phyloP scores from a whole-genome alignment of 1,140 invertebrate genomes.

The Leptoteleia sp. region DNA sequence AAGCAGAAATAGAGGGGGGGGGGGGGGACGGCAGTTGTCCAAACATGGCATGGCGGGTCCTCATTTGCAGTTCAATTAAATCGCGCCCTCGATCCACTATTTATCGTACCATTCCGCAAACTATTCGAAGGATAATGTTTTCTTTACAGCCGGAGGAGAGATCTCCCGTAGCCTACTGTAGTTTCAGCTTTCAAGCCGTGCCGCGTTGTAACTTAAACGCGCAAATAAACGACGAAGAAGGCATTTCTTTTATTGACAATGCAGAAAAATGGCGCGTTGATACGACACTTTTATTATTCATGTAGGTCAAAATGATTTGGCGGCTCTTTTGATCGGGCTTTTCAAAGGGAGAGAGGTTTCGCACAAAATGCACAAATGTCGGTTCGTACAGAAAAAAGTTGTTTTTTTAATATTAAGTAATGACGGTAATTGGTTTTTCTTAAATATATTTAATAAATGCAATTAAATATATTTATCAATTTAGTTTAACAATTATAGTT shows the following conservation, averaged over 20 bases:
- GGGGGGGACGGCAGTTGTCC: no score
- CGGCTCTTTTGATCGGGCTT: background rate
- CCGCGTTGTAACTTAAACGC: background rate
- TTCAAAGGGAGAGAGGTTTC: no score
- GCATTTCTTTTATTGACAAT: background rate
- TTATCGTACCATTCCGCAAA: slow-evolving; percentile 14
- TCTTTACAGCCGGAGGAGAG: slow-evolving; percentile 9
- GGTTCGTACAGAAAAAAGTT: no score
- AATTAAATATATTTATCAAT: no score
- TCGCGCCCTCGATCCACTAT: slow-evolving; percentile 1
- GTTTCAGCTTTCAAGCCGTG: background rate
- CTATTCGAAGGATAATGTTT: slow-evolving; percentile 12
- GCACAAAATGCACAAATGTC: no score
- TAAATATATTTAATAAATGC: no score
- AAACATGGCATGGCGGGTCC: background rate
- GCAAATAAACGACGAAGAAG: background rate
- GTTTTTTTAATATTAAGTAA: no score
- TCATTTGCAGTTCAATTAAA: slow-evolving; percentile 13
- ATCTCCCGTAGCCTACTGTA: background rate
- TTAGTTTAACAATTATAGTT: no score
- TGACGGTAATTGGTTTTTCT: no score
- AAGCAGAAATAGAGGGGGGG: no score
- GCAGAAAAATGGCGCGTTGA: background rate
- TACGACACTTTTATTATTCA: slow-evolving; percentile 2
- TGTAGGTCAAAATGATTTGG: slow-evolving; percentile 3